A percentile compares a stretch with the other conserved stretches of the same genome.
These are phyloP conservation scores for Metallyticus violacea DNA, from an alignment of 2,888 invertebrate genomes.

Conservation along the genomic window DNA sequence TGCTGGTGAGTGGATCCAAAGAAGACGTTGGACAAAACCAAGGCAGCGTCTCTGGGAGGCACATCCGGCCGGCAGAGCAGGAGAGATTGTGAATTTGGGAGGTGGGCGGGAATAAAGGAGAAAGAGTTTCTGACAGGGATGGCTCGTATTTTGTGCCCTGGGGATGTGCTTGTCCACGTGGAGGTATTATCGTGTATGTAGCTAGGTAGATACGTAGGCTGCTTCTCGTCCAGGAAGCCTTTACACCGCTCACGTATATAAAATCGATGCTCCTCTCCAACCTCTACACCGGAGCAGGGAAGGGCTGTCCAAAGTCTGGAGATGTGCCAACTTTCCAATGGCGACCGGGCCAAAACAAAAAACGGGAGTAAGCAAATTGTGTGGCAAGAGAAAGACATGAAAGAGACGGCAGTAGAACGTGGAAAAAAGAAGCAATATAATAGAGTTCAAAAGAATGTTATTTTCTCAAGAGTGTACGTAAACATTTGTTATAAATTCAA, in stretches of 20 bases:
- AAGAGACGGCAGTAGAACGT: too few species aligned
- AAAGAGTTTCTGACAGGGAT: not conserved
- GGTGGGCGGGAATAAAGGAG: too few species aligned
- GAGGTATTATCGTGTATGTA: not conserved
- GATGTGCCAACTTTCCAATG: too few species aligned
- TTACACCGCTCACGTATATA: not conserved
- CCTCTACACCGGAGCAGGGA: not conserved
- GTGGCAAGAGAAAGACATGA: too few species aligned
- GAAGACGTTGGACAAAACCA: too few species aligned
- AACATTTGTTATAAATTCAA: too few species aligned
- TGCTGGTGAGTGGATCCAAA: too few species aligned
- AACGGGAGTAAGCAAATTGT: too few species aligned
- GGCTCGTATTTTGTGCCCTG: not conserved
- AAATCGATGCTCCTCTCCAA: not conserved
- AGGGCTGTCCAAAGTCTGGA: not conserved
- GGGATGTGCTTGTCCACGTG: not conserved
- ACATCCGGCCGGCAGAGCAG: not conserved
- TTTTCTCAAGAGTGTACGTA: too few species aligned
- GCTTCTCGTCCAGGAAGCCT: not conserved
- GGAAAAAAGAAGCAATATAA: too few species aligned
- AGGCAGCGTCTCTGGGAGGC: not conserved
- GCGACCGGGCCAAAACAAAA: too few species aligned
- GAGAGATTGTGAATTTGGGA: not conserved
- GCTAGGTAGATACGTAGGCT: not conserved
- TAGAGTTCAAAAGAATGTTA: too few species aligned